These are phyloP conservation scores for Molossus molossus DNA, from an alignment of 2,797 vertebrate genomes.

Conservation along the genomic window DNA sequence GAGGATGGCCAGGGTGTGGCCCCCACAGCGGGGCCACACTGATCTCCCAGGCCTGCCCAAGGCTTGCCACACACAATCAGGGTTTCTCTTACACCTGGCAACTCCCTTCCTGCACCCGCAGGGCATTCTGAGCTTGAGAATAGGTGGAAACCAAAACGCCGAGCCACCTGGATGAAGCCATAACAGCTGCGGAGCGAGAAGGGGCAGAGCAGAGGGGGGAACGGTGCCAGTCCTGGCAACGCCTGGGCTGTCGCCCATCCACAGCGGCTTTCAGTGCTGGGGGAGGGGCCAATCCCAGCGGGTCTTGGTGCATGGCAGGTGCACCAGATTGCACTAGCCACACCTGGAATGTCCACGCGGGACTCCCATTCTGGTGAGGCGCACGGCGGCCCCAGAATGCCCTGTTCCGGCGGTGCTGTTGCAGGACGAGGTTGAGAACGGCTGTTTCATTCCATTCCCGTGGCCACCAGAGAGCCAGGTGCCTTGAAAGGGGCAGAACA, in stretches of 20 bases:
- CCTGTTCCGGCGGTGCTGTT: rapidly evolving
- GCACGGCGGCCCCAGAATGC: rapidly evolving
- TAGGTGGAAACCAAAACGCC: background rate
- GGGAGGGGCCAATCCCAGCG: background rate
- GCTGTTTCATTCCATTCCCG: background rate
- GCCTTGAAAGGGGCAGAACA: background rate
- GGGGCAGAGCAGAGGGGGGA: background rate
- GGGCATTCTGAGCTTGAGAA: background rate
- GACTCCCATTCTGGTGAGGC: rapidly evolving
- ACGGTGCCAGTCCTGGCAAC: no score
- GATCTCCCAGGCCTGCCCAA: background rate
- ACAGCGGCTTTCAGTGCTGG: background rate
- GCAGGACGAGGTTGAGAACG: background rate
- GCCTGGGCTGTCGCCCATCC: rapidly evolving
- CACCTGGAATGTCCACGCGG: background rate
- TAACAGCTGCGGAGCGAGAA: background rate
- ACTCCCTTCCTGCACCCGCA: background rate
- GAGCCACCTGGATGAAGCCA: background rate
- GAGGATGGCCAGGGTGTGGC: background rate
- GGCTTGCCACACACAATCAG: background rate
- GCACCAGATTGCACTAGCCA: background rate
- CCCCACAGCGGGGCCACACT: background rate
- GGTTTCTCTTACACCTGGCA: background rate
- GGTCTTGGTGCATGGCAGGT: background rate
- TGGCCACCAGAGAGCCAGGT: background rate